phyloP scores from a whole-genome alignment of 2,797 vertebrate genomes.

The Hylomyscus alleni region DNA sequence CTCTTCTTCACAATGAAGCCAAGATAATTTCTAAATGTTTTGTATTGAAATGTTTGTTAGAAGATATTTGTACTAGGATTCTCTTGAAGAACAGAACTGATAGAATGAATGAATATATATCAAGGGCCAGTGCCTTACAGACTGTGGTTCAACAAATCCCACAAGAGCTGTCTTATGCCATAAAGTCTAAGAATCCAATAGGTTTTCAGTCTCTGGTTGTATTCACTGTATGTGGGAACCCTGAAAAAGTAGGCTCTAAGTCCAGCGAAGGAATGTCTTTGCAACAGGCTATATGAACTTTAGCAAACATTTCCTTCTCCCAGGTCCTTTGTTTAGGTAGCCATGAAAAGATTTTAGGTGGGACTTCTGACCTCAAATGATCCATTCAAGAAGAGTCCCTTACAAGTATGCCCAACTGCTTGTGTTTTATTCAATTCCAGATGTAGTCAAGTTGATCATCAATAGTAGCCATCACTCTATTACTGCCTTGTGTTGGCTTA shows the following conservation, averaged over 20 bases:
- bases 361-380: neutral
- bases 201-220: neutral
- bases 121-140: neutral
- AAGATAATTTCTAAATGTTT: conserved; percentile 23
- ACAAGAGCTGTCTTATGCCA: neutral
- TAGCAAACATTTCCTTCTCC: neutral
- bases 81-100: neutral
- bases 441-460: neutral
- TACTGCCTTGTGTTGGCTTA: neutral
- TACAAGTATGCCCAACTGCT: neutral
- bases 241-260: neutral
- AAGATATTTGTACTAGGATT: neutral
- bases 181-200: neutral
- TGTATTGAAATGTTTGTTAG: neutral
- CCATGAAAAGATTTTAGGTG: neutral
- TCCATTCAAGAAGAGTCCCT: neutral
- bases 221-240: neutral
- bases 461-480: neutral
- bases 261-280: neutral
- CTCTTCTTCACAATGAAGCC: neutral
- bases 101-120: neutral
- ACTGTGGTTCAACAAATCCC: neutral
- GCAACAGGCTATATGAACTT: neutral
- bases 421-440: too few relatives aligned
- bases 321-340: neutral